Evolutionary conservation across 2,113 vertebrate species (phyloP).

Genomic region (Hyperoodon ampullatus): DNA sequence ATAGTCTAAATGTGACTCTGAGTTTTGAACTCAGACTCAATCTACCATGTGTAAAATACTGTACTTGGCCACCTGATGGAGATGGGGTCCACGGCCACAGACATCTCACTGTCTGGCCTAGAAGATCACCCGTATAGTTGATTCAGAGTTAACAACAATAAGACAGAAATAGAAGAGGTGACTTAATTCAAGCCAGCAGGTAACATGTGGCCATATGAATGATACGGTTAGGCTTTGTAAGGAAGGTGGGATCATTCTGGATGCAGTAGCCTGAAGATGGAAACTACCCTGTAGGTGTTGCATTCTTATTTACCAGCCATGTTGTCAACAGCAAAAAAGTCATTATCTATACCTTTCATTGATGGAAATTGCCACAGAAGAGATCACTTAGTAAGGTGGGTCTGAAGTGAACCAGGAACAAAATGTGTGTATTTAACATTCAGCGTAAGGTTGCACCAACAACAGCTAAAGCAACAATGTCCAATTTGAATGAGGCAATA

Average conservation of each 20-base stretch:
- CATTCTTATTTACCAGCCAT: background rate
- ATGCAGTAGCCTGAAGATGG: too few species aligned
- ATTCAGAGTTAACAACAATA: background rate
- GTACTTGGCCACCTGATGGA: background rate
- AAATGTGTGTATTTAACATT: background rate
- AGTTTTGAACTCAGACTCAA: background rate
- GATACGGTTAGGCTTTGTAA: accelerated
- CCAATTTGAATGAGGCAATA: background rate
- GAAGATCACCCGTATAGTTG: too few species aligned
- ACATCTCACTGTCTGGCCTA: too few species aligned
- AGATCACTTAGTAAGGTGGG: background rate
- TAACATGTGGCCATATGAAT: background rate
- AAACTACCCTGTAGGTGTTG: too few species aligned
- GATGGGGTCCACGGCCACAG: accelerated
- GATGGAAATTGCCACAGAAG: background rate
- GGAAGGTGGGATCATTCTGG: background rate
- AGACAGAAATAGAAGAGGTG: background rate
- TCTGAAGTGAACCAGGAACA: background rate
- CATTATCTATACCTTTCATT: background rate
- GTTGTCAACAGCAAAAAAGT: background rate
- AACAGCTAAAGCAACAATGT: background rate
- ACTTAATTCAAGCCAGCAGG: too few species aligned
- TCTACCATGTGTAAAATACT: accelerated
- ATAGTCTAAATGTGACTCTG: background rate
- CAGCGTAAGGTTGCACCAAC: background rate